Conservation (phyloP, 2,888 invertebrate species). For the Acheta domesticus region DNA sequence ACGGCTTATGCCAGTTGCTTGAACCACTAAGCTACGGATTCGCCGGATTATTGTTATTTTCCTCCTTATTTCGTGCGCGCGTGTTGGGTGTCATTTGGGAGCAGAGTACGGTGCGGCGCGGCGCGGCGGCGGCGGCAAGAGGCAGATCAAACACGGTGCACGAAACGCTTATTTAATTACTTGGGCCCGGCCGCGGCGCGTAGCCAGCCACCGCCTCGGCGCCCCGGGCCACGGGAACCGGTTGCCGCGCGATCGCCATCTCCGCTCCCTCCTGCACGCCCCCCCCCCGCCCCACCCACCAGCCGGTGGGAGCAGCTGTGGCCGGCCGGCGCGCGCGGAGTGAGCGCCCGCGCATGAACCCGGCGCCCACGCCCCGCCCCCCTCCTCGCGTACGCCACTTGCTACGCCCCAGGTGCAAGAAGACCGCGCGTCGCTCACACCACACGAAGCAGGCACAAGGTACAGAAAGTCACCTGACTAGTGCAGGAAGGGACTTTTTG, state of each 20-base stretch:
- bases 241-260: not conserved
- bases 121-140: conserved; percentile 1
- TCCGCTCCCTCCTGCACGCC: not conserved
- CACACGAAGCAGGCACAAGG: too few species aligned
- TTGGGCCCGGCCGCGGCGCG: not conserved
- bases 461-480: too few species aligned
- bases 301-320: not conserved
- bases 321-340: not conserved
- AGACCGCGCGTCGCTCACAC: too few species aligned
- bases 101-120: not conserved
- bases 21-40: too few species aligned
- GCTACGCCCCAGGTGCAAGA: too few species aligned
- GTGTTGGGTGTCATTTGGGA: too few species aligned
- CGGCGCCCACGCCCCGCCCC: not conserved
- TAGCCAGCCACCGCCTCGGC: not conserved
- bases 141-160: not conserved
- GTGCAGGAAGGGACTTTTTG: too few species aligned
- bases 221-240: not conserved
- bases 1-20: too few species aligned
- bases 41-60: too few species aligned
- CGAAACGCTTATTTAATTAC: conserved; percentile 9
- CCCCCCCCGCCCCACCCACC: not conserved
- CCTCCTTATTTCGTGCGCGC: too few species aligned
- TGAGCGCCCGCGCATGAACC: not conserved
- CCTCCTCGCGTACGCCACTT: not conserved